Evolutionary conservation across 1,140 invertebrate genomes (phyloP), one percentile per base, ranked within the genome.

Genomic region (Aphidius gifuensis): DNA sequence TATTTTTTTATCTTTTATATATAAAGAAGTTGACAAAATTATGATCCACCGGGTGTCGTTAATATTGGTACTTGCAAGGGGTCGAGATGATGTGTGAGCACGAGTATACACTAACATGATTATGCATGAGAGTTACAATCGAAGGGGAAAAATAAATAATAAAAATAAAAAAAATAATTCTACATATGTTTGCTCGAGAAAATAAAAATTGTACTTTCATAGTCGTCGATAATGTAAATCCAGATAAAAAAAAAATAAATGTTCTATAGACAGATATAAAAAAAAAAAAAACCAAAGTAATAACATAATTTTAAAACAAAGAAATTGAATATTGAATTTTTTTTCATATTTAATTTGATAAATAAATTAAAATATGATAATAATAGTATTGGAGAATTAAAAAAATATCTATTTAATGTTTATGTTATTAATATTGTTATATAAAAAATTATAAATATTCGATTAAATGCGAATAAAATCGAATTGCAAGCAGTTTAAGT

Each of bases 11-110:
- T 23, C 3, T 23, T 23, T 23, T 23, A 23, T 23, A 3, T 23
- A 23, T 23, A 23, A 23, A 23, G 23, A 23, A 23, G 66, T 68
- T 75, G 73, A 75, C 73, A 75, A 74, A 73, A 64, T 75, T 74
- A 75, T 71, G 74, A 75, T 69, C 72, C 66, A 74, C 70, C 69
- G 71, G 70, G 69, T 73, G 74, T 68, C 74, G 69, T 75, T 75
- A 75, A 75, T 73, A 75, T 71, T 70, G 64, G 21, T 66, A 23
- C 56, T 62, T 58, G 42, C 21, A 47, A 58, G 59, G 56, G 56
- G 55, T 56, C 53, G 44, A 49, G 11, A 74, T 72, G 72, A 73
- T 74, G 66, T 71, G 71, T 62, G 70, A 74, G 63, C 45, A 23
- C 60, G 16, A 45, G 59, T 48, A 64, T 53, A 59, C 63, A 50